Evolutionary conservation across 2,113 vertebrate species (phyloP).

Genomic region (Lycaon pictus): DNA sequence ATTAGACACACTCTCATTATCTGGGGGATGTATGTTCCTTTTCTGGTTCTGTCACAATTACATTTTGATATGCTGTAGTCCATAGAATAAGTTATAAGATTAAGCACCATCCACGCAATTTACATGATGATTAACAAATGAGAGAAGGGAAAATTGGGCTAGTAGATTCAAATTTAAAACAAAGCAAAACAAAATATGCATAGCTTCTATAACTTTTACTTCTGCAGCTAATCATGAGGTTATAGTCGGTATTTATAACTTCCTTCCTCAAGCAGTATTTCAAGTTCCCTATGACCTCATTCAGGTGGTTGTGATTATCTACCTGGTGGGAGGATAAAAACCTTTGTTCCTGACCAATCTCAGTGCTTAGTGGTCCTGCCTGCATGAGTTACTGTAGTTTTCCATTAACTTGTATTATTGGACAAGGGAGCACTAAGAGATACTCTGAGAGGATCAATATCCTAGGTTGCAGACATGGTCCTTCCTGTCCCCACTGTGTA

Average conservation of each 20-base stretch:
- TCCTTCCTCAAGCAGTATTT: not conserved
- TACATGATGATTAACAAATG: not conserved
- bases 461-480: not conserved
- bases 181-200: not conserved
- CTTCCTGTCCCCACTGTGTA: not conserved
- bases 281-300: not conserved
- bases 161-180: not conserved
- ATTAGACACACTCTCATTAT: not conserved
- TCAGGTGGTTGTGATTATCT: not conserved
- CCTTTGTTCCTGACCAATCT: not conserved
- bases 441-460: not conserved
- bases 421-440: not conserved
- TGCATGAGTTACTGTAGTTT: too few species aligned
- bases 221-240: not conserved
- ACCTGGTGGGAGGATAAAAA: not conserved
- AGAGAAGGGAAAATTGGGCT: not conserved
- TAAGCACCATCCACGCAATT: not conserved
- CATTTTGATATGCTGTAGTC: not conserved
- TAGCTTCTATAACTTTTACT: not conserved
- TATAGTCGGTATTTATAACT: not conserved
- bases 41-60: not conserved
- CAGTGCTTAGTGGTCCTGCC: not conserved
- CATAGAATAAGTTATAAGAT: not conserved
- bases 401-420: not conserved
- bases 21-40: not conserved